Conservation (phyloP, 1,140 invertebrate genomes). For the Solenopsis invicta region DNA sequence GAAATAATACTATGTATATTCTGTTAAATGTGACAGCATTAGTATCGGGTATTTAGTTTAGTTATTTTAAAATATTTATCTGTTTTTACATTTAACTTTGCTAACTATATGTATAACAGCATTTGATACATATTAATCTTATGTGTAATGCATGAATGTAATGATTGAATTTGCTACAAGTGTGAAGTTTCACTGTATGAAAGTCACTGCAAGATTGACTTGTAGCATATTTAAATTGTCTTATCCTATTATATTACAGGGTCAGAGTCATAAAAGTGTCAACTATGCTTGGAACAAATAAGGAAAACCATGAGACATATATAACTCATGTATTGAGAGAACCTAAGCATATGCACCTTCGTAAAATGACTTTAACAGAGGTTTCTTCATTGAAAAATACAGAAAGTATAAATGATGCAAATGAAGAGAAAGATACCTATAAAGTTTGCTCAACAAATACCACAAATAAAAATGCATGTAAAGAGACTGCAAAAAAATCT, state of each 20-base stretch:
- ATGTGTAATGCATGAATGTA: too few species aligned
- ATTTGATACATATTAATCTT: too few species aligned
- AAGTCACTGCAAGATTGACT: background rate
- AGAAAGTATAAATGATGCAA: background rate
- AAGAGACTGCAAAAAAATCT: slow-evolving; percentile 68
- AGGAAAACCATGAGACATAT: background rate
- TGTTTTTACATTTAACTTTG: too few species aligned
- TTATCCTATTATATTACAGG: background rate
- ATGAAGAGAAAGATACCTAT: background rate
- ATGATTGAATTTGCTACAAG: too few species aligned
- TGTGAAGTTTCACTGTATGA: too few species aligned
- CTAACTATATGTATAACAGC: too few species aligned
- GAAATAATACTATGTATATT: too few species aligned
- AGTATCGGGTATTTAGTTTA: too few species aligned
- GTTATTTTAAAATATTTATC: too few species aligned
- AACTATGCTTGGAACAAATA: background rate
- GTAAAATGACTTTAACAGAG: slow-evolving; percentile 45
- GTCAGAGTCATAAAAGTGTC: background rate
- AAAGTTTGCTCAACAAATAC: slow-evolving; percentile 4
- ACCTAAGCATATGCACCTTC: slow-evolving; percentile 66
- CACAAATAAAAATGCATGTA: background rate
- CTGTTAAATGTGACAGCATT: too few species aligned
- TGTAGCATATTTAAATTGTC: background rate
- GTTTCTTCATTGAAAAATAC: background rate
- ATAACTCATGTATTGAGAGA: slow-evolving; percentile 11